These are phyloP conservation scores for Lonchura striata DNA, from an alignment of 2,113 vertebrate species.

Conservation along the genomic window DNA sequence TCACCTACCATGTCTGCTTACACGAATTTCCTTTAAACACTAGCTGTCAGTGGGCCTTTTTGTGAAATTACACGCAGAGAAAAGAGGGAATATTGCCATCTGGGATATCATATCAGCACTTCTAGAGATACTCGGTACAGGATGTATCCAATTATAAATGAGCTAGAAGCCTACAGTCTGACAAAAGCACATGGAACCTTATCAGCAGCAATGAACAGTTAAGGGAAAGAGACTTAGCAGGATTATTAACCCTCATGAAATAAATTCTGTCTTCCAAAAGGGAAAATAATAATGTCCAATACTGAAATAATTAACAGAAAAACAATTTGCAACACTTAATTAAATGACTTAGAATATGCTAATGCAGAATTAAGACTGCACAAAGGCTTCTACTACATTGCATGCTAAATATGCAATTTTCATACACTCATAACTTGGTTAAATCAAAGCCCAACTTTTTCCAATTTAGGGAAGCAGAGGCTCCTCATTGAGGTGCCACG, in stretches of 20 bases:
- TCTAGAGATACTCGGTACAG: conserved; percentile 44
- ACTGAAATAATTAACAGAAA: conserved; percentile 64
- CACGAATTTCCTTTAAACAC: conserved; percentile 33
- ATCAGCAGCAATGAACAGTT: conserved; percentile 34
- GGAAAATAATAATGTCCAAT: conserved; percentile 61
- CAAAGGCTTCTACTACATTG: conserved; percentile 1
- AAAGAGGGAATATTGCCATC: conserved; percentile 49
- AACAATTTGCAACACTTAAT: conserved; percentile 61
- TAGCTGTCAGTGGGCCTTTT: conserved; percentile 46
- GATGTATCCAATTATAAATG: conserved; percentile 64
- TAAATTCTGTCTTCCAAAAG: conserved; percentile 20
- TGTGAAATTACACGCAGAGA: conserved; percentile 36
- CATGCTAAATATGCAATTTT: conserved; percentile 18
- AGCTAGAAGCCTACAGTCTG: conserved; percentile 37
- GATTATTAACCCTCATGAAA: conserved; percentile 63
- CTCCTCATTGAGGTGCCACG: background rate
- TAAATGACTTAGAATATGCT: conserved; percentile 58
- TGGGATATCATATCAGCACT: conserved; percentile 62
- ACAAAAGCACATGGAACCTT: conserved; percentile 55
- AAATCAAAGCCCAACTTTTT: conserved; percentile 41
- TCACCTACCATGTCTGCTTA: conserved; percentile 18
- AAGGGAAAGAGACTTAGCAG: conserved; percentile 18
- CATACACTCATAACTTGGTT: background rate
- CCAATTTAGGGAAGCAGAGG: conserved; percentile 1
- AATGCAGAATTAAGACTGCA: conserved; percentile 25